phyloP scores from a whole-genome alignment of 2,888 invertebrate genomes.

The Saturnia japonica region DNA sequence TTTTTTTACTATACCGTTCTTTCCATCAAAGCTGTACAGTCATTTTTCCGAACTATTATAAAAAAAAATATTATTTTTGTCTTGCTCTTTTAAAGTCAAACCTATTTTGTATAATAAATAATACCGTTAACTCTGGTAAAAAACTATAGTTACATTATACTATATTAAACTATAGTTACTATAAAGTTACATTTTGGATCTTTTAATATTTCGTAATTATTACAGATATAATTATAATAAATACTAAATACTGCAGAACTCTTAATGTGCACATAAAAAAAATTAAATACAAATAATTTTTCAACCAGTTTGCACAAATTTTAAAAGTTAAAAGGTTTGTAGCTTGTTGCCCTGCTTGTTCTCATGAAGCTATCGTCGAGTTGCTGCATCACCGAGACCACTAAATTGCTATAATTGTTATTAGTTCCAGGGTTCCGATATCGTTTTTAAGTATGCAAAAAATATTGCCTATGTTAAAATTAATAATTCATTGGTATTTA shows the following conservation, averaged over 20 bases:
- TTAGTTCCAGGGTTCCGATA: constrained; percentile 46
- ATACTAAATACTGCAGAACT: not conserved
- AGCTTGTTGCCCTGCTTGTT: constrained; percentile 39
- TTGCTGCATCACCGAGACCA: constrained; percentile 40
- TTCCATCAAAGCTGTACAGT: too few species aligned
- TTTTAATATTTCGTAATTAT: not conserved
- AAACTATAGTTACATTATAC: too few species aligned
- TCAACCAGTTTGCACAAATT: not conserved
- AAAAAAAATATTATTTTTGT: too few species aligned
- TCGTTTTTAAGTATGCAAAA: constrained; percentile 13
- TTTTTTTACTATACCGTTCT: too few species aligned
- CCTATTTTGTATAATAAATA: too few species aligned
- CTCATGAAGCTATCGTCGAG: constrained; percentile 49
- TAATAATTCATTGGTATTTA: not conserved
- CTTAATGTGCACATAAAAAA: not conserved
- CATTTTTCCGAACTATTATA: too few species aligned
- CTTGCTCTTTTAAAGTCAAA: too few species aligned
- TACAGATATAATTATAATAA: not conserved
- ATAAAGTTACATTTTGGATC: not conserved
- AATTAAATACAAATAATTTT: not conserved
- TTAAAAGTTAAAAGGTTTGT: constrained; percentile 12
- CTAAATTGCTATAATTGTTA: constrained; percentile 51
- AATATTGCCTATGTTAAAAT: not conserved
- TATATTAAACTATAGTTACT: too few species aligned
- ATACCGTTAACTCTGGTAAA: too few species aligned